Percentiles rank a stretch among this genome's conserved stretches.
These are phyloP conservation scores for Liasis olivaceus DNA, from an alignment of 2,797 vertebrate species.

Conservation along the genomic window DNA sequence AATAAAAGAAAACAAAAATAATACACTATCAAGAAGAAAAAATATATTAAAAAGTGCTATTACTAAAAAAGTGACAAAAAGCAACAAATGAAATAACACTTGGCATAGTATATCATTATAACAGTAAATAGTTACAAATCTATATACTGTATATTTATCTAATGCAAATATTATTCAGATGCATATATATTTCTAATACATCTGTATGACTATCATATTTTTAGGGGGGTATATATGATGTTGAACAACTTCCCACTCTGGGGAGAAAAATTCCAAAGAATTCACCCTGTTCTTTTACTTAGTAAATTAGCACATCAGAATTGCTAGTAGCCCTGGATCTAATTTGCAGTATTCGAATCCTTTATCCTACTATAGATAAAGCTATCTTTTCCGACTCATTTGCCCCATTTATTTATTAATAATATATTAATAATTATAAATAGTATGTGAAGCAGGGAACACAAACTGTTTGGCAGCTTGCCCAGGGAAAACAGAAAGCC, in stretches of 20 bases:
- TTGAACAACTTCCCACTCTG: background rate
- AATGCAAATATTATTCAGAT: too few species aligned
- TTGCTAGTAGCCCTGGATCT: background rate
- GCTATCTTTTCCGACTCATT: background rate
- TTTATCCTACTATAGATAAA: background rate
- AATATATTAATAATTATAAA: conserved; percentile 9
- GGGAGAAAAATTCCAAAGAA: background rate
- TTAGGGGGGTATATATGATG: background rate
- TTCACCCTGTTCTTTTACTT: background rate
- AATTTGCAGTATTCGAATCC: background rate
- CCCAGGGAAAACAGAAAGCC: conserved; percentile 11
- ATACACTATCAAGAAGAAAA: too few species aligned
- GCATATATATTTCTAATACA: too few species aligned
- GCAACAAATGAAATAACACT: background rate
- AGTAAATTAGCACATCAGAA: background rate
- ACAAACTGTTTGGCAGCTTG: background rate
- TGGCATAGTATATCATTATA: too few species aligned
- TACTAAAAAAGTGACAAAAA: background rate
- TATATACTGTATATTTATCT: too few species aligned
- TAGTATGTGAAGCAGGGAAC: background rate
- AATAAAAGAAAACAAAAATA: too few species aligned
- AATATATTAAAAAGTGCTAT: background rate
- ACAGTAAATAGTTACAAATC: too few species aligned
- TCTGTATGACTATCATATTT: too few species aligned
- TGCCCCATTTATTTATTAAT: conserved; percentile 5